Conservation (phyloP, 1,140 invertebrate genomes). For the Pteromalus puparum region DNA sequence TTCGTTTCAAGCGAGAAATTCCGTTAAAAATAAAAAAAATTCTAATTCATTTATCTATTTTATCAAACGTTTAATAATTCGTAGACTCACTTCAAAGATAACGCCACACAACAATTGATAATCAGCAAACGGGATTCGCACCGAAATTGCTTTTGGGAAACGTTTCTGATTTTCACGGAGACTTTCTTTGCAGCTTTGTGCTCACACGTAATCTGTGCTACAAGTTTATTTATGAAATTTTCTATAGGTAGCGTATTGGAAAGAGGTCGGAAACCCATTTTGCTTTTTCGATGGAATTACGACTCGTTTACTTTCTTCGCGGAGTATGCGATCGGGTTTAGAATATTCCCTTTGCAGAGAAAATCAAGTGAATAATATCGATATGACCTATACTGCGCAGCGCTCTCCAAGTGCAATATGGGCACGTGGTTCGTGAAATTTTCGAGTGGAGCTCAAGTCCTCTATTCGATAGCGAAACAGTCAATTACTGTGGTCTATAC, state of each 20-base stretch:
- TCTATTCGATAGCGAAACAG: too few species aligned
- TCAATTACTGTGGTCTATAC: too few species aligned
- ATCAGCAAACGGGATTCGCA: too few species aligned
- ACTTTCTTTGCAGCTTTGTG: background rate
- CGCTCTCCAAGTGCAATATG: background rate
- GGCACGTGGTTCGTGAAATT: background rate
- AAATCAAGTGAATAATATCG: background rate
- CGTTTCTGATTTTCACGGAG: background rate
- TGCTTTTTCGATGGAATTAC: background rate
- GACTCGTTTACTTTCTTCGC: background rate
- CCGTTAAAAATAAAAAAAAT: too few species aligned
- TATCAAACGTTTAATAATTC: too few species aligned
- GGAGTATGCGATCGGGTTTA: background rate
- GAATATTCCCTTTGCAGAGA: background rate
- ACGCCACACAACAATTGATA: too few species aligned
- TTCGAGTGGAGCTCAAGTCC: background rate
- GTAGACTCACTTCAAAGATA: too few species aligned
- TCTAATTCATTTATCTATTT: too few species aligned
- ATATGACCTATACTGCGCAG: background rate
- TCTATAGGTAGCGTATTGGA: background rate
- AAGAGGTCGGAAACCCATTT: background rate
- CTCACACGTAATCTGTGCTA: background rate
- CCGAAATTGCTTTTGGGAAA: too few species aligned
- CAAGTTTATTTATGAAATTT: background rate
- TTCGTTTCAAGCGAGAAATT: too few species aligned